These are phyloP conservation scores for Coenonympha arcania DNA, from an alignment of 2,888 invertebrate genomes.

Conservation along the genomic window DNA sequence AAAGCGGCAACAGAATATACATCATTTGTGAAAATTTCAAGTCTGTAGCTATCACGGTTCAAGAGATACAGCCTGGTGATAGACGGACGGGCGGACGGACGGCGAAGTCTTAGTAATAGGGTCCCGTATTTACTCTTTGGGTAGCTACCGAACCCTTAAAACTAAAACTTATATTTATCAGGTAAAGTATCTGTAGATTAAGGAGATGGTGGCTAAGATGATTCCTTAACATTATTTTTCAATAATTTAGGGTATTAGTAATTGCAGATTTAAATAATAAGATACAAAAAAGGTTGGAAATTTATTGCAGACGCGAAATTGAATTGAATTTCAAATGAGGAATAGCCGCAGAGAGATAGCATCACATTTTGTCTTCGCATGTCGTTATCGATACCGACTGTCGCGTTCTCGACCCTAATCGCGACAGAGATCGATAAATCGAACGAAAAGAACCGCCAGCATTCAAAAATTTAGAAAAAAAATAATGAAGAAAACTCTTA, in stretches of 20 bases:
- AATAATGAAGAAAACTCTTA: neutral
- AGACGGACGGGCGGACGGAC: too few relatives aligned
- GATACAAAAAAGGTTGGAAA: neutral
- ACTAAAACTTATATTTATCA: too few relatives aligned
- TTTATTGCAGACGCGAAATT: slow-evolving; percentile 8
- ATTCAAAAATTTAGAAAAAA: slow-evolving; percentile 55
- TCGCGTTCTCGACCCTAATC: slow-evolving; percentile 66
- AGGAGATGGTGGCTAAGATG: too few relatives aligned
- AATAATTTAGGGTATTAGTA: neutral
- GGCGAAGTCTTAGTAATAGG: too few relatives aligned
- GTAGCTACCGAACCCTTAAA: too few relatives aligned
- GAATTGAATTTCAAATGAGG: slow-evolving; percentile 27
- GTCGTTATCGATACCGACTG: slow-evolving; percentile 61
- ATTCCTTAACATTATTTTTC: neutral
- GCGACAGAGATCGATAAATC: slow-evolving; percentile 59
- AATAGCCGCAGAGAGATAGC: slow-evolving; percentile 40
- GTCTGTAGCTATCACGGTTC: too few relatives aligned
- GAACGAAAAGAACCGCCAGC: slow-evolving; percentile 44
- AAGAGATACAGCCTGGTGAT: too few relatives aligned
- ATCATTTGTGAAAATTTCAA: too few relatives aligned
- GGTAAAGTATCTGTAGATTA: too few relatives aligned
- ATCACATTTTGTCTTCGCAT: slow-evolving; percentile 66
- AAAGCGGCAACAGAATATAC: too few relatives aligned
- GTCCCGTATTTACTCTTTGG: too few relatives aligned
- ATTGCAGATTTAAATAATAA: neutral